Conservation (phyloP, 1,140 invertebrate species). For the Trissolcus basalis region DNA sequence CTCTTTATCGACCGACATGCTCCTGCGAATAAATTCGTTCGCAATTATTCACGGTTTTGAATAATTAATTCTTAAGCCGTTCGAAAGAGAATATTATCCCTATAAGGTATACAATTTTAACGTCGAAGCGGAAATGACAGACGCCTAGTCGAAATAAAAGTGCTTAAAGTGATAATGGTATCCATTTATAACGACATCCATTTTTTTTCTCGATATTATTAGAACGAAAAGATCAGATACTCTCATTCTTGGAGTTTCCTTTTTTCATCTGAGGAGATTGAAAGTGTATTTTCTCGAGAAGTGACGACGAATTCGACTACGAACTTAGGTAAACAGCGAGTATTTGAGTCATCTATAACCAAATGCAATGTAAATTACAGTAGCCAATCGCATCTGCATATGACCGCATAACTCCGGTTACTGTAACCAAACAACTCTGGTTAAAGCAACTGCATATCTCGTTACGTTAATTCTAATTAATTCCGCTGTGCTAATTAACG, state of each 20-base stretch:
- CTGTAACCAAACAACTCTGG: constrained; percentile 35
- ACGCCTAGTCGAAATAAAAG: constrained; percentile 14
- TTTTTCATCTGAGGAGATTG: no score
- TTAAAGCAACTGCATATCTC: constrained; percentile 29
- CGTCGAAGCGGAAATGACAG: constrained; percentile 55
- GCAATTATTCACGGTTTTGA: constrained; percentile 58
- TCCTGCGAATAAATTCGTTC: constrained; percentile 55
- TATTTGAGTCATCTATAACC: constrained; percentile 30
- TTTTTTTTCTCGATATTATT: no score
- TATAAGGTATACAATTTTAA: constrained; percentile 54
- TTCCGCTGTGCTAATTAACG: constrained; percentile 24
- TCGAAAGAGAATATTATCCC: constrained; percentile 55
- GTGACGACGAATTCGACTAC: constrained; percentile 8
- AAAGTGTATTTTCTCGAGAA: neutral
- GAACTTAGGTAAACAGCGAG: constrained; percentile 23
- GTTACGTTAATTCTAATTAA: constrained; percentile 40
- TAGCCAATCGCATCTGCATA: constrained; percentile 43
- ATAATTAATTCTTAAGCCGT: constrained; percentile 59
- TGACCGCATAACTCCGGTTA: constrained; percentile 35
- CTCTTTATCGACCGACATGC: constrained; percentile 55
- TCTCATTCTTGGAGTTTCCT: no score
- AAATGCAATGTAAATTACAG: constrained; percentile 40
- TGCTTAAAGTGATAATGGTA: no score
- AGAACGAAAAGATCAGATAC: no score
- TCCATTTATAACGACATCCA: no score